A percentile compares a stretch with the other conserved stretches of the same genome.
phyloP scores from a whole-genome alignment of 2,113 vertebrate genomes.

The Caranx melampygus region DNA sequence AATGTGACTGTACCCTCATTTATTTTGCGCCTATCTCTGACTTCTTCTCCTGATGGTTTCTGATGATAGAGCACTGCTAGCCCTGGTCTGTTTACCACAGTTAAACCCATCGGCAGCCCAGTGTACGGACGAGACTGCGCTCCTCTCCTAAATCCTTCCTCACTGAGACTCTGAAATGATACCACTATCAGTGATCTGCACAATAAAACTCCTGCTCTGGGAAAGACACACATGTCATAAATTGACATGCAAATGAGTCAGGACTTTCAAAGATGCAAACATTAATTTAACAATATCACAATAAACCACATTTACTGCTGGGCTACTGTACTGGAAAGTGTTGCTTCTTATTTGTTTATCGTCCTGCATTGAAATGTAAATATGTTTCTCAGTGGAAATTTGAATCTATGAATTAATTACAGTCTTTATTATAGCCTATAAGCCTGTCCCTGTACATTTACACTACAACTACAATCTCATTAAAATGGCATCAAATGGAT shows the following conservation, averaged over 20 bases:
- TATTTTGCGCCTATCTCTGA: constrained; percentile 48
- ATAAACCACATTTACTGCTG: neutral
- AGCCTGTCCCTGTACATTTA: neutral
- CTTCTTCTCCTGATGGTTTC: constrained; percentile 36
- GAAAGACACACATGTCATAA: constrained; percentile 11
- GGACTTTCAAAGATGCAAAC: constrained; percentile 6
- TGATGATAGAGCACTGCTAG: constrained; percentile 29
- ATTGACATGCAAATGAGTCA: constrained; percentile 37
- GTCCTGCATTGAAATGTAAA: neutral
- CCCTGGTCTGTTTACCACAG: constrained; percentile 54
- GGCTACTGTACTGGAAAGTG: neutral
- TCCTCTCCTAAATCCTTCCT: constrained; percentile 30
- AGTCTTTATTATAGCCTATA: neutral
- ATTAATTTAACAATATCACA: neutral
- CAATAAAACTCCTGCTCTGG: constrained; percentile 24
- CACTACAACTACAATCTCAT: neutral
- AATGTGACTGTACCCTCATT: constrained; percentile 36
- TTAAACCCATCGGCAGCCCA: constrained; percentile 14
- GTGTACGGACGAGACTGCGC: constrained; percentile 11
- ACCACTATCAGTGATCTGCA: constrained; percentile 30
- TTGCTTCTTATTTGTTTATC: neutral
- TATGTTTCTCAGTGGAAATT: neutral
- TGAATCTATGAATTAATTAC: constrained; percentile 2
- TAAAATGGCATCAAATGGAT: neutral
- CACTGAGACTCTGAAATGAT: constrained; percentile 17